Evolutionary conservation across 1,140 invertebrate species (phyloP).

Genomic region (Pseudoatta argentina): DNA sequence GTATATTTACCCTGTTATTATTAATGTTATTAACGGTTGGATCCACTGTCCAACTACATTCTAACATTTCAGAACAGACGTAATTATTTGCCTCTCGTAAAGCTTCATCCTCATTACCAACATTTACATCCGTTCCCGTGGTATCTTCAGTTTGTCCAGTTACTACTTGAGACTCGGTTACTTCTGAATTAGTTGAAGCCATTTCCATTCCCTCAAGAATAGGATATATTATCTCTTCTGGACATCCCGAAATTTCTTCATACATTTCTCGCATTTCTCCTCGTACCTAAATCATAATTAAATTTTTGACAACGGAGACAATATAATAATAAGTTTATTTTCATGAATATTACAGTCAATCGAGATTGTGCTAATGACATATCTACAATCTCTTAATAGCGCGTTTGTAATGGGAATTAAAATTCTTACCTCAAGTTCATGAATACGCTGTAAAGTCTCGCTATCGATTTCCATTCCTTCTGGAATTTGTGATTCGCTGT

Average conservation of each 20-base stretch:
- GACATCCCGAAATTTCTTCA: slow-evolving; percentile 84
- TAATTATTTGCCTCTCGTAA: slow-evolving; percentile 85
- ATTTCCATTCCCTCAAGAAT: slow-evolving; percentile 85
- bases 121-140: slow-evolving; percentile 77
- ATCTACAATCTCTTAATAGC: slow-evolving; percentile 10
- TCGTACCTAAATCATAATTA: slow-evolving; percentile 76
- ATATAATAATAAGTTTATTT: not conserved
- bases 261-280: slow-evolving; percentile 85
- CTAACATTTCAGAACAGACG: slow-evolving; percentile 85
- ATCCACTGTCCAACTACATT: slow-evolving; percentile 84
- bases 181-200: slow-evolving; percentile 77
- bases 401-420: not conserved
- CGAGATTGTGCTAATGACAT: not conserved
- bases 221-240: slow-evolving; percentile 85
- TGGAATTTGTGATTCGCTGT: slow-evolving; percentile 81
- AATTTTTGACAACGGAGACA: not conserved
- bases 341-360: not conserved
- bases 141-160: slow-evolving; percentile 73
- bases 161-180: slow-evolving; percentile 74
- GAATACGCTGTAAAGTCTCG: slow-evolving; percentile 84
- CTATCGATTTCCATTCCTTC: slow-evolving; percentile 85
- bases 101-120: slow-evolving; percentile 83
- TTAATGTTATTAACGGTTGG: slow-evolving; percentile 80
- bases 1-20: slow-evolving; percentile 77
- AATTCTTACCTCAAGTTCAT: slow-evolving; percentile 81